Base-by-base conservation (phyloP, 2,888 invertebrate species). In the Zaprionus obscuricornis region DNA sequence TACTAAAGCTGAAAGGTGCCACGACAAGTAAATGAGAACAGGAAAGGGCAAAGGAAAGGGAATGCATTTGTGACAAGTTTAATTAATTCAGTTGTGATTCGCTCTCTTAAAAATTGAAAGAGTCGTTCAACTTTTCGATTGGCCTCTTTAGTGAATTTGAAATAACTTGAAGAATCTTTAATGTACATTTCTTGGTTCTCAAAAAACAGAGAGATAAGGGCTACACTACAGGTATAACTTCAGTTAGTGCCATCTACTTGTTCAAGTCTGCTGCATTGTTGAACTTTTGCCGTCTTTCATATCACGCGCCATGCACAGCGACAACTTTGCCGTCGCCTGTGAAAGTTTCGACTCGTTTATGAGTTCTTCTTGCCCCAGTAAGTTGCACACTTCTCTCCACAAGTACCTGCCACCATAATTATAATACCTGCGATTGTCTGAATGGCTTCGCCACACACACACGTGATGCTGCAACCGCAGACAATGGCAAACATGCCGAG, bases 201-300 rank as follows among this genome's bases (percentile, higher is more conserved):
- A 1, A 16, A 50, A 70, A 65, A 70, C 64, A 68, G 47, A 29
- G 52, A 50, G 67, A 65, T 68, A 70, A 68, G 47, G 33, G 52
- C 36, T 29, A 51, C 63, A 51, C 17, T 22, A 22, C 7, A 5
- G 4, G 4, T 22, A 4, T 22, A 4, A 22, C 54, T 42, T 17
- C 42, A 18, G 27, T 29, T 39, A 31, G 47, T 24, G 43, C 18
- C 34, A 45, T 66, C 13, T 37, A 18, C 26, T 29, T 24, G 22
- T 6, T 13, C 47, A 31, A 22, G n/a, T 26, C 40, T 66, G 29
- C 33, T 27, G 16, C 56, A 26, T 37, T 42, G 63, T 52, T 66
- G 65, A 78, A 78, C 78, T 78, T 78, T 78, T 58, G 65, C 52
- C 63, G 85, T 84, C 78, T 83, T 81, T 78, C 74, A 84, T 84